Evolutionary conservation across 2,797 vertebrate genomes (phyloP).

Genomic region (Mycteria americana): DNA sequence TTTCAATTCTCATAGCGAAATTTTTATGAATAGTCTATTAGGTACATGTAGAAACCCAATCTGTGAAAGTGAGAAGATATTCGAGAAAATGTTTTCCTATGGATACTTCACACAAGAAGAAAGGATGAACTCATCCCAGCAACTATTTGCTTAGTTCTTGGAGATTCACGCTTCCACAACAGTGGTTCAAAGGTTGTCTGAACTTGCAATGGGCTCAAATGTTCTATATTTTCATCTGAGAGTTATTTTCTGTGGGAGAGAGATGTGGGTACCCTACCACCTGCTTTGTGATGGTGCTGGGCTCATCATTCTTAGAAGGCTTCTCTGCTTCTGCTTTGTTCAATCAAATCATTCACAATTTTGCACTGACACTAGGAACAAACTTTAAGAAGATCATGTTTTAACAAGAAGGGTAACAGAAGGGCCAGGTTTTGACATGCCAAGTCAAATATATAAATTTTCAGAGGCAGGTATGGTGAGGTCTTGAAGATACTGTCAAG

Average conservation of each 20-base stretch:
- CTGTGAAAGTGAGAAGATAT: background rate
- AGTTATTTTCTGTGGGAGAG: background rate
- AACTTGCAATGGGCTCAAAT: conserved; percentile 13
- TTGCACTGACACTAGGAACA: background rate
- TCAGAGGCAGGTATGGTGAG: background rate
- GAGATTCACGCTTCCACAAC: background rate
- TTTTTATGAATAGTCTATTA: conserved; percentile 34
- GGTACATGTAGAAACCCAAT: background rate
- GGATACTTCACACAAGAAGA: conserved; percentile 13
- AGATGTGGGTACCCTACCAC: background rate
- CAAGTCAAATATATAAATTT: background rate
- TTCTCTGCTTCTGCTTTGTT: background rate
- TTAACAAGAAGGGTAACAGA: background rate
- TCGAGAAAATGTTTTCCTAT: background rate
- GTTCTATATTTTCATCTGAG: background rate
- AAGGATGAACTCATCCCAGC: conserved; percentile 24
- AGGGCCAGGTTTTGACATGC: background rate
- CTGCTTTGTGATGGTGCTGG: background rate
- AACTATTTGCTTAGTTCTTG: conserved; percentile 28
- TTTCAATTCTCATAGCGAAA: conserved; percentile 12
- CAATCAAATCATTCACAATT: background rate
- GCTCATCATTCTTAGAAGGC: background rate
- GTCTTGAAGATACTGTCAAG: background rate
- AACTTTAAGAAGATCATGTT: background rate
- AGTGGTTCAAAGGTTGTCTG: conserved; percentile 14